Evolutionary conservation across 37 sponge, comb jelly and placozoan genomes (phyloP).

Genomic region (Oopsacas minuta): DNA sequence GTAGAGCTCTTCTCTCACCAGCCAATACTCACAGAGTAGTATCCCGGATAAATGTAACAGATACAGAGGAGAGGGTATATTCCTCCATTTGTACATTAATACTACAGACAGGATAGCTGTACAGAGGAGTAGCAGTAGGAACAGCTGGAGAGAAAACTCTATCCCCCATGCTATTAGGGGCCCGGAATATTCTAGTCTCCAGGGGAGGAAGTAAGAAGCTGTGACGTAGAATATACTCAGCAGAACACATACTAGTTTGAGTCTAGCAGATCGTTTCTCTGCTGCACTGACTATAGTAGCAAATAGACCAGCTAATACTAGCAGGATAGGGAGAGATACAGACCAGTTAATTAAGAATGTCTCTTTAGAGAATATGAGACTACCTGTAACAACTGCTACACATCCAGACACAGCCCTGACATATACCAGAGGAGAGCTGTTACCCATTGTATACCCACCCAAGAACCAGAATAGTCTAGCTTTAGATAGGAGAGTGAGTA

Average conservation of each 20-base stretch:
- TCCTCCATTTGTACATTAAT: not conserved
- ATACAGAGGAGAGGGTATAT: not conserved
- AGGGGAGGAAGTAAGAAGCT: not conserved
- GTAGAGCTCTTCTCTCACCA: not conserved
- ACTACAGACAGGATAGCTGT: not conserved
- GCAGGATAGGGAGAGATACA: not conserved
- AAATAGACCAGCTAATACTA: not conserved
- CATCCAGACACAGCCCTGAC: not conserved
- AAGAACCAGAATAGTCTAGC: not conserved
- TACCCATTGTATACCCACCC: not conserved
- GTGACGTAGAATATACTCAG: not conserved
- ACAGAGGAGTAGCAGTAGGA: not conserved
- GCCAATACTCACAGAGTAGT: constrained; percentile 9
- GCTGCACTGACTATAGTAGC: not conserved
- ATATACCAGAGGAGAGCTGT: not conserved
- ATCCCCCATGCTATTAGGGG: not conserved
- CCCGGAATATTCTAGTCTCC: not conserved
- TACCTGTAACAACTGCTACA: not conserved
- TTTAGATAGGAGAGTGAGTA: not conserved
- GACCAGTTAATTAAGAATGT: not conserved
- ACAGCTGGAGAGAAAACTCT: not conserved
- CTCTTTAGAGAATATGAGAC: not conserved
- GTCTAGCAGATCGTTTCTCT: not conserved
- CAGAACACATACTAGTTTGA: not conserved
- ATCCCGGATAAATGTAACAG: not conserved